These are phyloP conservation scores for Drosophila pachea DNA, from an alignment of 1,140 invertebrate species.

Conservation along the genomic window DNA sequence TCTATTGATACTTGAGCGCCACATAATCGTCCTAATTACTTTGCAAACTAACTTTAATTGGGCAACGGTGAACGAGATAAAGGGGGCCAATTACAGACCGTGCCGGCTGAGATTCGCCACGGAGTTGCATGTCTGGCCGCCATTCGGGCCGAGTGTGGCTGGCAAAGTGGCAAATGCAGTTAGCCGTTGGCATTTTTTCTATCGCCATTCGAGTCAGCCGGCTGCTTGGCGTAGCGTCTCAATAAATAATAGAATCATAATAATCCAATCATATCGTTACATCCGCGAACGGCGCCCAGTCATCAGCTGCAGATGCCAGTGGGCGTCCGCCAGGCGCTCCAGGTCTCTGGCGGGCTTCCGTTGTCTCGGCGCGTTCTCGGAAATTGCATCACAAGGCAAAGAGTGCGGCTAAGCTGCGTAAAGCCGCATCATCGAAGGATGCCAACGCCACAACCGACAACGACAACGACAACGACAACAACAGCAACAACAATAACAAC, in stretches of 20 bases:
- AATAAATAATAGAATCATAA: slow-evolving; percentile 76
- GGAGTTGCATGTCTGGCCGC: slow-evolving; percentile 67
- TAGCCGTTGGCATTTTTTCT: background rate
- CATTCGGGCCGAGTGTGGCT: slow-evolving; percentile 29
- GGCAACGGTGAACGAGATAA: slow-evolving; percentile 66
- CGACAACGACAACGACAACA: slow-evolving; percentile 11
- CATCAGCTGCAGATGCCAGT: slow-evolving; percentile 45
- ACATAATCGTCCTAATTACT: slow-evolving; percentile 76
- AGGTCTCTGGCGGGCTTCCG: slow-evolving; percentile 34
- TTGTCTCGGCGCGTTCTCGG: slow-evolving; percentile 41
- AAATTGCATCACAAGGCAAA: slow-evolving; percentile 63
- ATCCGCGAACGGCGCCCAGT: slow-evolving; percentile 60
- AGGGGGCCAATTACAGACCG: slow-evolving; percentile 59
- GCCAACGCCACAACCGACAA: slow-evolving; percentile 31
- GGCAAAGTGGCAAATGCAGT: slow-evolving; percentile 14
- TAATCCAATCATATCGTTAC: slow-evolving; percentile 76
- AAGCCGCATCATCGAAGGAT: slow-evolving; percentile 64
- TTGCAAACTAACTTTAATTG: slow-evolving; percentile 76
- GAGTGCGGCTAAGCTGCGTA: slow-evolving; percentile 60
- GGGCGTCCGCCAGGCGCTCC: background rate
- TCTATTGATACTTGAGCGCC: slow-evolving; percentile 76
- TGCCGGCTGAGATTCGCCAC: slow-evolving; percentile 35
- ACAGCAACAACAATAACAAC: slow-evolving; percentile 9
- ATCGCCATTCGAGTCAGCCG: background rate
- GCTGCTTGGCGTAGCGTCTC: slow-evolving; percentile 52